Evolutionary conservation across 2,113 vertebrate genomes (phyloP), one percentile per base, ranked within the genome.

Genomic region (Hemichromis elongatus): DNA sequence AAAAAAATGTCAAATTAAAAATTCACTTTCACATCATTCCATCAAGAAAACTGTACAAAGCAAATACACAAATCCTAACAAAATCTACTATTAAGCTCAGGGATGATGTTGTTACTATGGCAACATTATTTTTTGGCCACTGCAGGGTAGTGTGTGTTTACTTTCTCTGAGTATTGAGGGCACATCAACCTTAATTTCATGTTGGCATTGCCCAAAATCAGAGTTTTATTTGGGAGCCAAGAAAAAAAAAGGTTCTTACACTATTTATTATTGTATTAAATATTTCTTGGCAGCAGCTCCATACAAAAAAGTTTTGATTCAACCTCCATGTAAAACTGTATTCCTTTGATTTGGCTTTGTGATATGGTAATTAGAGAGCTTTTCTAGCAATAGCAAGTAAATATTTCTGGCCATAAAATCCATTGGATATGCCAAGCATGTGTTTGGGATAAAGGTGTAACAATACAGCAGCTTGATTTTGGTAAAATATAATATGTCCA

Each of bases 51-150:
- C 52, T 66, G 1, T 9, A 61, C 47, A 24, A 61, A 80, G 18
- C 37, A 55, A 77, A 87, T 14, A 14, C 35, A 55, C 52, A 40
- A 12, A 3, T 12, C 42, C 21, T 70, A 53, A 57, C n/a, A 12
- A 26, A 88, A 79, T 28, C 40, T 35, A 59, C 18, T 47, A 12
- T 66, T 21, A 37, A 80, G 28, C 82, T 50, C 63, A 28, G 2
- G 13, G 30, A 70, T 37, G 11, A 68, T 84, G 53, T 40, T 82
- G 86, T 91, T 93, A 61, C 90, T 81, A 88, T 92, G 90, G 92
- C n/a, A 77, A 90, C 83, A 6, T 8, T 9, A 18, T 30, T 53
- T 86, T 81, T 85, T 87, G 56, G 84, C 66, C 80, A 79, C 77
- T 54, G 33, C 61, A 57, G 53, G 42, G 9, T 57, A 57, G 14